These are phyloP conservation scores for Bothrops jararaca DNA, from an alignment of 2,113 vertebrate species.

Conservation along the genomic window DNA sequence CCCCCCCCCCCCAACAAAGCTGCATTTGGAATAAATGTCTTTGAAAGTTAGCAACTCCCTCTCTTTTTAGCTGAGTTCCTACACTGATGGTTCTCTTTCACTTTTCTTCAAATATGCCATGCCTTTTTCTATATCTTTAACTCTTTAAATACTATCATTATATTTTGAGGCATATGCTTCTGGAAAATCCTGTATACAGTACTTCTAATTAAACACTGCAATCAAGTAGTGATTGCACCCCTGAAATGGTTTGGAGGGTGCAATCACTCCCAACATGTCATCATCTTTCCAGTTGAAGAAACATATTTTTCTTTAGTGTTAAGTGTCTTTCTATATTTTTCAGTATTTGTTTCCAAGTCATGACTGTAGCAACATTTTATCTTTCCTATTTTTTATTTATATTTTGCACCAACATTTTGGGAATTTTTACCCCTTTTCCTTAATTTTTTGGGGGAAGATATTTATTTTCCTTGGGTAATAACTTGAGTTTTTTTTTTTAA, in stretches of 20 bases:
- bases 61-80: neutral
- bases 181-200: neutral
- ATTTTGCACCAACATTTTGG: neutral
- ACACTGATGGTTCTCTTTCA: neutral
- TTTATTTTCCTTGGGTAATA: slow-evolving; percentile 5
- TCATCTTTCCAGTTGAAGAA: neutral
- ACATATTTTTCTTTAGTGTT: neutral
- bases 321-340: neutral
- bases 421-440: neutral
- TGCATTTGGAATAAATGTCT: neutral
- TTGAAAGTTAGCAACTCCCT: neutral
- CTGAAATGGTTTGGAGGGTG: neutral
- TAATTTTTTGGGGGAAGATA: neutral
- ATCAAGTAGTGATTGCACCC: neutral
- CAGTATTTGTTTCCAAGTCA: neutral
- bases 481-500: no score
- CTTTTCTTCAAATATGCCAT: neutral
- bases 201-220: neutral
- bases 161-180: neutral
- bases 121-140: neutral
- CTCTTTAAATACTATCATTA: neutral
- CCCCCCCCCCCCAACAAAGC: neutral
- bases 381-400: neutral
- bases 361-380: neutral
- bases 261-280: neutral